phyloP scores from a whole-genome alignment of 2,113 vertebrate genomes.

The Muntiacus muntjak region DNA sequence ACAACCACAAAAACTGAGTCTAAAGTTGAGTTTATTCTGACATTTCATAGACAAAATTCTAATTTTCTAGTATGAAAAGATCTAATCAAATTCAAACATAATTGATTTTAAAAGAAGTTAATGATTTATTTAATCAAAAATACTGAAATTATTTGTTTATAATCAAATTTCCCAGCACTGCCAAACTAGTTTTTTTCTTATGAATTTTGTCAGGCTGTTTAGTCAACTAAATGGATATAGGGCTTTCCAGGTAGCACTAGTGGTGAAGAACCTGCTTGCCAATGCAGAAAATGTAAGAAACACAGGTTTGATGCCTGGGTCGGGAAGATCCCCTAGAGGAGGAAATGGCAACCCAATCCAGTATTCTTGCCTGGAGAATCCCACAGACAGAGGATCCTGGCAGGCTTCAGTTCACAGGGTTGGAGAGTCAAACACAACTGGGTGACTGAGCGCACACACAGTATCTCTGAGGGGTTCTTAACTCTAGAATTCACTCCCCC shows the following conservation, averaged over 20 bases:
- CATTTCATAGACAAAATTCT: background rate
- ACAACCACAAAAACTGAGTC: background rate
- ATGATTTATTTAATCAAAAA: background rate
- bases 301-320: background rate
- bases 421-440: background rate
- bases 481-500: background rate
- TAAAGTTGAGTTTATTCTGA: background rate
- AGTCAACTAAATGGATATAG: background rate
- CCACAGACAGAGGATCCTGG: background rate
- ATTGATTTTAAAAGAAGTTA: background rate
- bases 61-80: background rate
- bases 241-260: background rate
- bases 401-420: background rate
- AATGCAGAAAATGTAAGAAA: background rate
- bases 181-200: constrained; percentile 11
- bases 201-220: background rate
- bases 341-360: background rate
- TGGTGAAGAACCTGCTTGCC: background rate
- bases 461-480: background rate
- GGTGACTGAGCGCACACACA: background rate
- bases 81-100: background rate
- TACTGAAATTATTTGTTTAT: background rate
- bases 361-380: background rate
- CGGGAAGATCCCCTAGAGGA: background rate
- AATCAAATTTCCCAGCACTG: constrained; percentile 2